Conservation (phyloP, 2,888 invertebrate genomes). For the Limnephilus auricula region DNA sequence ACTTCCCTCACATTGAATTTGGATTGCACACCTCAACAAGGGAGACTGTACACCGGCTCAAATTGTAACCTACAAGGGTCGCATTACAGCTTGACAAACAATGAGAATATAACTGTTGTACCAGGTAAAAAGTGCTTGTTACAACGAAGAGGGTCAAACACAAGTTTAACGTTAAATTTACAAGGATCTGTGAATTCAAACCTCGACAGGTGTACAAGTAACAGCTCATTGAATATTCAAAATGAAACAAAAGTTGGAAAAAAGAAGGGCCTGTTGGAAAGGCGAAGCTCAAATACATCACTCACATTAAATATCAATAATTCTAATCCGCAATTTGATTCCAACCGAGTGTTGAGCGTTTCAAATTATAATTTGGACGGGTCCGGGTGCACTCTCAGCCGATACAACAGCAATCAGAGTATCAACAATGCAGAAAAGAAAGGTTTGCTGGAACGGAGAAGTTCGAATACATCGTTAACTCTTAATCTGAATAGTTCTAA, state of each 20-base stretch:
- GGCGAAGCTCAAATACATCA: slow-evolving; percentile 94
- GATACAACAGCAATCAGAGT: slow-evolving; percentile 76
- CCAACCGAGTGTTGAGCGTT: slow-evolving; percentile 74
- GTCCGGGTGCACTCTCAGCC: slow-evolving; percentile 75
- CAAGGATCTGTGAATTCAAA: slow-evolving; percentile 71
- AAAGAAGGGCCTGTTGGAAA: slow-evolving; percentile 86
- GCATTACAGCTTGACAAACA: slow-evolving; percentile 72
- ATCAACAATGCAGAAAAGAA: slow-evolving; percentile 77
- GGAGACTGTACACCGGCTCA: slow-evolving; percentile 76
- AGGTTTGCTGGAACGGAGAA: slow-evolving; percentile 85
- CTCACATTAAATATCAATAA: slow-evolving; percentile 85
- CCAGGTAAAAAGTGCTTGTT: slow-evolving; percentile 81
- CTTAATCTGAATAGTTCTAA: slow-evolving; percentile 75
- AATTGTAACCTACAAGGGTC: slow-evolving; percentile 70
- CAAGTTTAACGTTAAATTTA: slow-evolving; percentile 90
- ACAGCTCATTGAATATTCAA: slow-evolving; percentile 76
- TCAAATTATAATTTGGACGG: slow-evolving; percentile 77
- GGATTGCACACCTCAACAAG: slow-evolving; percentile 73
- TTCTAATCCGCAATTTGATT: slow-evolving; percentile 75
- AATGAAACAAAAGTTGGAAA: slow-evolving; percentile 73
- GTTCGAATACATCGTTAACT: slow-evolving; percentile 90
- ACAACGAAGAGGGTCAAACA: slow-evolving; percentile 90
- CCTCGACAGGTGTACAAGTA: slow-evolving; percentile 78
- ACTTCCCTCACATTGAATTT: slow-evolving; percentile 87
- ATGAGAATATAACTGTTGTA: slow-evolving; percentile 65